These are phyloP conservation scores for Candoia aspera DNA, from an alignment of 2,113 vertebrate genomes.

Conservation along the genomic window DNA sequence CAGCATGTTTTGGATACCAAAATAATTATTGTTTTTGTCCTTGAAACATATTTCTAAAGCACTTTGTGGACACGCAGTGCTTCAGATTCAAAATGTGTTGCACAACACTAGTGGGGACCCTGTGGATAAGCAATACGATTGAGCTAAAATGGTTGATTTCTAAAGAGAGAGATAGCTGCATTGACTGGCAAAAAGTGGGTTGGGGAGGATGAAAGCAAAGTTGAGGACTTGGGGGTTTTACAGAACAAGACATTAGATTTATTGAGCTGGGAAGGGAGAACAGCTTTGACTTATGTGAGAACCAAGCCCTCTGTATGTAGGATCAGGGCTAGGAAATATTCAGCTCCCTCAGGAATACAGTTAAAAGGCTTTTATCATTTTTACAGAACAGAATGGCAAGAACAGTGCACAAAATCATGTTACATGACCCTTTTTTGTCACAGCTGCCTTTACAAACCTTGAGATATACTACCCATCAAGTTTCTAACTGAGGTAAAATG, in stretches of 20 bases:
- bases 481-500: background rate
- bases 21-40: background rate
- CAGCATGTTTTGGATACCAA: background rate
- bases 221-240: background rate
- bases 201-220: background rate
- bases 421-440: background rate
- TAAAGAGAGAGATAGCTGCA: background rate
- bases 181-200: background rate
- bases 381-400: background rate
- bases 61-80: background rate
- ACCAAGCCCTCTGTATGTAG: background rate
- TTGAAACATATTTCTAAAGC: background rate
- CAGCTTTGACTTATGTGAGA: background rate
- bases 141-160: background rate
- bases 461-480: background rate
- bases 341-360: background rate
- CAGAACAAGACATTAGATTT: background rate
- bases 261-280: background rate
- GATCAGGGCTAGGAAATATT: background rate
- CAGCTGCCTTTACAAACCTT: background rate
- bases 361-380: background rate
- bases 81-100: background rate
- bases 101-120: background rate
- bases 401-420: background rate
- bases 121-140: background rate